Conservation (phyloP, 30 jellyfish, hydroid and myxozoan genomes). For the Hydractinia echinata region DNA sequence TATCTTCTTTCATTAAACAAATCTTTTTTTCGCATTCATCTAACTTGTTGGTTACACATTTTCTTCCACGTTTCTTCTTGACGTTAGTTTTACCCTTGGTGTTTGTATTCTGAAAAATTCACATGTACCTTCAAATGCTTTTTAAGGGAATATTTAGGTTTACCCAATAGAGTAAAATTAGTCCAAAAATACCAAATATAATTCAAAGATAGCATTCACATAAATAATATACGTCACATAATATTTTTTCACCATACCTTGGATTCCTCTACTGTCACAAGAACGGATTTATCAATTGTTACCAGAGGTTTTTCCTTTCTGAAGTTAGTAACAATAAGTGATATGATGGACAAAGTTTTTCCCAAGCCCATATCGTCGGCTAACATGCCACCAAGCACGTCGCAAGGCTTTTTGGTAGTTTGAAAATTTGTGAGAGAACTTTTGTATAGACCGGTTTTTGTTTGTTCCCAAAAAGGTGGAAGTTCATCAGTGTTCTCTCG, state of each 20-base stretch:
- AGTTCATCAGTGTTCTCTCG: slow-evolving; percentile 49
- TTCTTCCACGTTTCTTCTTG: neutral
- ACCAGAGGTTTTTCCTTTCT: slow-evolving; percentile 48
- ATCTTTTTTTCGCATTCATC: slow-evolving; percentile 1
- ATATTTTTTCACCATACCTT: too few species aligned
- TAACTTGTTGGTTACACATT: neutral
- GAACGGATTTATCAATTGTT: slow-evolving; percentile 16
- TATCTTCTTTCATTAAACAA: slow-evolving; percentile 23
- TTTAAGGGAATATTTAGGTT: too few species aligned
- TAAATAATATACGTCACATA: too few species aligned
- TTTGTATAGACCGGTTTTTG: slow-evolving; percentile 29
- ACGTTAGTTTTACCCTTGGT: neutral
- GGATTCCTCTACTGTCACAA: too few species aligned
- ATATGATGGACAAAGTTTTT: slow-evolving; percentile 54
- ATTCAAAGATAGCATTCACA: too few species aligned
- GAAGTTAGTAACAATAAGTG: slow-evolving; percentile 57
- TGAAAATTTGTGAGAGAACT: slow-evolving; percentile 44
- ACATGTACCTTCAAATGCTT: too few species aligned
- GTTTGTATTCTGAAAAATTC: too few species aligned
- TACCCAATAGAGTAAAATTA: too few species aligned
- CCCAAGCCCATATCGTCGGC: slow-evolving; percentile 88
- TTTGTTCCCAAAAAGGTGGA: slow-evolving; percentile 71
- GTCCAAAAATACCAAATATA: too few species aligned
- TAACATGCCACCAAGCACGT: slow-evolving; percentile 59
- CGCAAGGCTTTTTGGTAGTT: slow-evolving; percentile 37